Conservation (phyloP, 2,888 invertebrate species). For the Drosophila seclusa region DNA sequence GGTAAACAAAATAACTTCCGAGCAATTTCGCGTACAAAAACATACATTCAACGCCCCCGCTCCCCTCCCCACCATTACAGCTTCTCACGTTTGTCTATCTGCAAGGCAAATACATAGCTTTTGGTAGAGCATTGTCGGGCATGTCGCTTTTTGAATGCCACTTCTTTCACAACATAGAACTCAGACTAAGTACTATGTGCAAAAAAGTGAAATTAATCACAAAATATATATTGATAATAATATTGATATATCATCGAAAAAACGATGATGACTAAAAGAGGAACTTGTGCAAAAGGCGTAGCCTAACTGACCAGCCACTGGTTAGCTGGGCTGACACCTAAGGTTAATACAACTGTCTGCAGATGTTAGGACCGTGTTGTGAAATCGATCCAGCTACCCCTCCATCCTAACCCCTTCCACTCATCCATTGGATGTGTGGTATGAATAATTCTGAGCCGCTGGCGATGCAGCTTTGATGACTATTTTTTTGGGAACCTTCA, state of each 20-base stretch:
- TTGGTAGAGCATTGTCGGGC: constrained; percentile 29
- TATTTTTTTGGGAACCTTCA: background rate
- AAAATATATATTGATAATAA: too few relatives aligned
- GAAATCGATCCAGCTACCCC: background rate
- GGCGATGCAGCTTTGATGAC: constrained; percentile 36
- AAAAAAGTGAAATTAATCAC: background rate
- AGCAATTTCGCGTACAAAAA: constrained; percentile 71
- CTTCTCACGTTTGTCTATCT: constrained; percentile 32
- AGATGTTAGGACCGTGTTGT: constrained; percentile 31
- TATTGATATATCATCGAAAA: background rate
- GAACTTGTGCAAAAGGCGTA: constrained; percentile 7
- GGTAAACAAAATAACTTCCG: constrained; percentile 79
- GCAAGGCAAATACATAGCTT: constrained; percentile 55
- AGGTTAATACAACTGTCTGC: constrained; percentile 57
- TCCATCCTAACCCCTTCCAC: background rate
- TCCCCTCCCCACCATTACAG: background rate
- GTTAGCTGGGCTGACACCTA: constrained; percentile 28
- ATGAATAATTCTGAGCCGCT: constrained; percentile 14
- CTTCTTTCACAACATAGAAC: background rate
- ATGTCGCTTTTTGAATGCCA: constrained; percentile 7
- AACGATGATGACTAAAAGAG: background rate
- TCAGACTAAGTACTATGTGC: background rate
- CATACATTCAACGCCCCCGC: constrained; percentile 25
- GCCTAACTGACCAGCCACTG: constrained; percentile 17
- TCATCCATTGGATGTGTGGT: constrained; percentile 5